These are phyloP conservation scores for Nannospalax galili DNA, from an alignment of 2,113 vertebrate species.

Conservation along the genomic window DNA sequence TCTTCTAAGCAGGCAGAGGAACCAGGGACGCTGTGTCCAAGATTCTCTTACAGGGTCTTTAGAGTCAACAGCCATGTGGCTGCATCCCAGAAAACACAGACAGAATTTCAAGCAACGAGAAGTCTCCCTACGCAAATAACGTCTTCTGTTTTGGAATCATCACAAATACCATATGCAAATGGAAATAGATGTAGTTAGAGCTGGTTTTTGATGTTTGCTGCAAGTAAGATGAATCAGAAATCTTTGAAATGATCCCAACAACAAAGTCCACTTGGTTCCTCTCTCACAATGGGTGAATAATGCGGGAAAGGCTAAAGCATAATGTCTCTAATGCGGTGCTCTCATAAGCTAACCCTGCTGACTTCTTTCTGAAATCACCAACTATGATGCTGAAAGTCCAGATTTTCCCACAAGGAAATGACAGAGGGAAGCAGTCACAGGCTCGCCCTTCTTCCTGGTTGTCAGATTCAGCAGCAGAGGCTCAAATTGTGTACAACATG, in stretches of 20 bases:
- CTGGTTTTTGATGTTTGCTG: neutral
- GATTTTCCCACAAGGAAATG: neutral
- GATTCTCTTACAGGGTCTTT: neutral
- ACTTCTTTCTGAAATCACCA: neutral
- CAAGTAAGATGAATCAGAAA: neutral
- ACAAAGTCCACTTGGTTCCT: neutral
- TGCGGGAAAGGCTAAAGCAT: neutral
- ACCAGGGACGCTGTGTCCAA: neutral
- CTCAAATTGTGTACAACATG: neutral
- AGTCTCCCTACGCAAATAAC: neutral
- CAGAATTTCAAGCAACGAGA: neutral
- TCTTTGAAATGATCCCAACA: neutral
- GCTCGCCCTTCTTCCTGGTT: neutral
- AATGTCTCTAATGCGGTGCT: neutral
- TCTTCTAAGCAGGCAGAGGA: neutral
- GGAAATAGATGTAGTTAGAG: neutral
- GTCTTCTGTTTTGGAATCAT: neutral
- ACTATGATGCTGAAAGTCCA: neutral
- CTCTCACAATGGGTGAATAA: neutral
- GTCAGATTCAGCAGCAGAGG: neutral
- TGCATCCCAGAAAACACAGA: neutral
- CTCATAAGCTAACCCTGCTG: neutral
- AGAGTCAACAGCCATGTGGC: neutral
- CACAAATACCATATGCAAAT: neutral
- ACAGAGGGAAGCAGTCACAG: neutral